Evolutionary conservation across 2,888 invertebrate genomes (phyloP), one percentile per base, ranked within the genome.

Genomic region (Drosophila meridionalis): DNA sequence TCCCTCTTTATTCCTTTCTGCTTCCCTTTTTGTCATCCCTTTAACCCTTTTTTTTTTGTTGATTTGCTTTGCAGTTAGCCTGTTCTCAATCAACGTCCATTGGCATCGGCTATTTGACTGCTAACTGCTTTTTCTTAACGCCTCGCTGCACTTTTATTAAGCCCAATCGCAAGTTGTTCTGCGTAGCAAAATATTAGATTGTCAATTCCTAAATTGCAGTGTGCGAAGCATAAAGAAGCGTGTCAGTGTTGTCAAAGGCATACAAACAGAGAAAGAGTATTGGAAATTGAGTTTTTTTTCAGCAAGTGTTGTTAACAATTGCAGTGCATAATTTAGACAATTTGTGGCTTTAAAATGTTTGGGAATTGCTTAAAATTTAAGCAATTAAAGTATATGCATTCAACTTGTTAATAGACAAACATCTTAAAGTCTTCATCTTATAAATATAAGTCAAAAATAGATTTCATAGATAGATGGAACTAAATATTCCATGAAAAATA

Each of bases 61-160:
- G n/a, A n/a, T n/a, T 48, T n/a, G 50, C 32, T 20, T 20, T 52
- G 52, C 34, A 52, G 36, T 20, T 26, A 14, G 55, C 52, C 52
- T 66, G 42, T 34, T 61, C 68, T 71, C 85, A 75, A 85, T 85
- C 89, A 85, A 65, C 73, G 83, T 88, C 73, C 64, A 56, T 48
- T 61, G 48, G 63, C 73, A 73, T 70, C 83, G 73, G 58, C 78
- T 73, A 86, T 85, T 71, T 69, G 70, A 68, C 82, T 87, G 70
- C 82, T 87, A 90, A 90, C 82, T 87, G 88, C 87, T 82, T 89
- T 90, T 89, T 73, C 90, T 89, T 67, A 76, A 90, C 82, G 90
- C 89, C 77, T 72, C 77, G 82, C 43, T 87, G 87, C 58, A 32
- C 73, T 76, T 90, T 80, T 87, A 90, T 87, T 90, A 87, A 80